A percentile compares a stretch with the other conserved stretches of the same genome.
Conservation (phyloP, 2,113 vertebrate species). For the Melozone crissalis region DNA sequence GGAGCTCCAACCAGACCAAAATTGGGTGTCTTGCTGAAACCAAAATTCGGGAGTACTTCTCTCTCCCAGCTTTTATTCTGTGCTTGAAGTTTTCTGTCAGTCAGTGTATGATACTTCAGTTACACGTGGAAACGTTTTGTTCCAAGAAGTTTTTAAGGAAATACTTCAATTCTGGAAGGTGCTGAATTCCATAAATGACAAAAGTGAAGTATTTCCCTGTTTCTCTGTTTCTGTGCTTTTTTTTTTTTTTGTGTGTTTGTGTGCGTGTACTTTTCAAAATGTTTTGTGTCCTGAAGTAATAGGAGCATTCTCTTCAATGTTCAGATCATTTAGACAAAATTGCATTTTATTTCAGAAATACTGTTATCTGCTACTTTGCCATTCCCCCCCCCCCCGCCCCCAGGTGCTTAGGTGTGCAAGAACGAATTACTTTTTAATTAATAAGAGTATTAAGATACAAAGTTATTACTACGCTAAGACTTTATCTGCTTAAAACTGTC, state of each 20-base stretch:
- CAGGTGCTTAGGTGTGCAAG: not conserved
- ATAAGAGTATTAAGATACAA: not conserved
- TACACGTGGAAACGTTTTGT: not conserved
- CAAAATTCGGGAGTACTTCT: not conserved
- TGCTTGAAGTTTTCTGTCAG: not conserved
- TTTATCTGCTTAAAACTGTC: not conserved
- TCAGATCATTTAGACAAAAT: not conserved
- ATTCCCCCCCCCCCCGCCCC: not conserved
- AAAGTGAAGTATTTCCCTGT: not conserved
- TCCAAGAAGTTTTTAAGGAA: not conserved
- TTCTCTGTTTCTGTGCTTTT: not conserved
- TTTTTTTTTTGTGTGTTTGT: not conserved
- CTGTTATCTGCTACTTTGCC: not conserved
- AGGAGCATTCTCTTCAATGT: not conserved
- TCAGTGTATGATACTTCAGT: not conserved
- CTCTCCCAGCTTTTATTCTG: not conserved
- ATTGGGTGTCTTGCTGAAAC: not conserved
- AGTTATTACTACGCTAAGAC: not conserved
- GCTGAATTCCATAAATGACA: not conserved
- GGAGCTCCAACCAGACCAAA: not conserved
- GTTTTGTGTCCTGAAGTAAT: not conserved
- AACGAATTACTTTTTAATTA: not conserved
- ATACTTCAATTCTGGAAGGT: not conserved
- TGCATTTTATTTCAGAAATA: not conserved
- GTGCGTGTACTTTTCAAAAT: not conserved